These are phyloP conservation scores for Trissonchulus latispiculum DNA, from an alignment of 2,888 invertebrate species.

Conservation along the genomic window DNA sequence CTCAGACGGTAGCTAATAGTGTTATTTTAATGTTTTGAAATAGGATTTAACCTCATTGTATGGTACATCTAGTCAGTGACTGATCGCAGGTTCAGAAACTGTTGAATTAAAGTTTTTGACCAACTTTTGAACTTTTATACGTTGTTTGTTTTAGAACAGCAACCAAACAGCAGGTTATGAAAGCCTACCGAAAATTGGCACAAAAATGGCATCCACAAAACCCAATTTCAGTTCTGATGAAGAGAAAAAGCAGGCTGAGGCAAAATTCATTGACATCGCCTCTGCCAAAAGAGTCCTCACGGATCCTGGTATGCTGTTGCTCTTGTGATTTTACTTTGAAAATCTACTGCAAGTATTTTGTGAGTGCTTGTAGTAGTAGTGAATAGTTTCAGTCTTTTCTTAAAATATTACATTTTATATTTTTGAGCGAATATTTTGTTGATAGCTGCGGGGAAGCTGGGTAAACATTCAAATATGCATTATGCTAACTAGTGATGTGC, in stretches of 20 bases:
- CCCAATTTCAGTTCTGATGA: slow-evolving; percentile 72
- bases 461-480: no score
- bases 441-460: no score
- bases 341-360: no score
- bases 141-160: slow-evolving; percentile 54
- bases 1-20: slow-evolving; percentile 71
- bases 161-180: slow-evolving; percentile 78
- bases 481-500: no score
- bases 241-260: slow-evolving; percentile 79
- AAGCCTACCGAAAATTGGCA: slow-evolving; percentile 90
- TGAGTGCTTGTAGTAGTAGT: no score
- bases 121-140: slow-evolving; percentile 1
- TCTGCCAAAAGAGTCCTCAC: slow-evolving; percentile 89
- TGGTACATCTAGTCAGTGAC: no score
- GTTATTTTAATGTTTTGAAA: slow-evolving; percentile 22
- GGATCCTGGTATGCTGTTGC: slow-evolving; percentile 57
- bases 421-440: no score
- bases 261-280: slow-evolving; percentile 95
- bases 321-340: no score
- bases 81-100: no score
- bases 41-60: neutral
- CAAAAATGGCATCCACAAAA: slow-evolving; percentile 99
- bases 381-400: no score
- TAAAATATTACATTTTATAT: no score
- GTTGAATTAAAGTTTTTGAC: no score